Base-by-base conservation (phyloP, 2,797 vertebrate genomes). In the Synaphobranchus kaupii region DNA sequence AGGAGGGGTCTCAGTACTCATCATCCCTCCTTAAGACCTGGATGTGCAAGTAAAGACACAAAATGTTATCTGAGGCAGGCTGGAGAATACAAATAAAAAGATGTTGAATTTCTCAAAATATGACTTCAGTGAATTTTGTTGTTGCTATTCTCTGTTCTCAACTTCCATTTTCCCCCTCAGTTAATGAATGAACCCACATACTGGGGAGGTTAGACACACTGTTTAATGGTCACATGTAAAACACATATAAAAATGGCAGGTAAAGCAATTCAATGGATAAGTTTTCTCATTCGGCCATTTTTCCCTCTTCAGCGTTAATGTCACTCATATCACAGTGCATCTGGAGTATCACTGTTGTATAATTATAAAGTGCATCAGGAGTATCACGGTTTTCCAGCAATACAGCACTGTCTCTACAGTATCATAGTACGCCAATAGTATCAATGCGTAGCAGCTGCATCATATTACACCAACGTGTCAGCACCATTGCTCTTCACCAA, bases 41-140 rank as follows among this genome's bases (percentile, higher is more conserved):
- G 52, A 56, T 68, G 58, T 82, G 44, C 86, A 76, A 83, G 31
- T 76, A 81, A 28, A 84, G 81, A 88, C 58, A 71, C 85, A 84
- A 86, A 84, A 52, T 85, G 87, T 87, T 84, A 22, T 87, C 28
- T 20, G 31, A 78, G 80, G 78, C 87, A 60, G 84, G 73, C 50
- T 76, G 83, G 47, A 85, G 80, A 84, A 86, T 86, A 85, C 85
- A 83, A 86, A 86, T 89, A 89, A 92, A 87, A 90, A 85, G 88
- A 81, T 83, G 87, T 86, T 86, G 71, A 90, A 87, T 85, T 86
- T 85, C 86, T 83, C 88, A 86, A 78, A 89, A 86, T 88, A 86
- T 82, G 54, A 60, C 85, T 78, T 68, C 17, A 44, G 31, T 76
- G 34, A 39, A 20, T 76, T 76, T 44, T 76, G 17, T 71, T 12